Evolutionary conservation across 2,113 vertebrate species (phyloP).

Genomic region (Hippocampus guttulatus): DNA sequence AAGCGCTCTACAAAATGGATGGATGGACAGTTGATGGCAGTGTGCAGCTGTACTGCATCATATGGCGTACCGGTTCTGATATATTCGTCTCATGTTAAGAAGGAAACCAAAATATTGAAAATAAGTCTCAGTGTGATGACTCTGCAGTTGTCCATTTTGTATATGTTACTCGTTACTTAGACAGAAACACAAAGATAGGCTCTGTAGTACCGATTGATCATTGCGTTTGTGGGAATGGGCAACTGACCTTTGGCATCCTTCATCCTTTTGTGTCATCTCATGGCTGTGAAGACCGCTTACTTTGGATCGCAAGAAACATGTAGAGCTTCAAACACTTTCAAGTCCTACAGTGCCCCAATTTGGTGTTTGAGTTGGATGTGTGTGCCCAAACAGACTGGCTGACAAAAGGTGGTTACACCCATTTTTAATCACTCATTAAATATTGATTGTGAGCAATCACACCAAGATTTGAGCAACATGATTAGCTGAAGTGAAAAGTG

Average conservation of each 20-base stretch:
- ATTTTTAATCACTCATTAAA: constrained; percentile 34
- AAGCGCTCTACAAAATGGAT: not conserved
- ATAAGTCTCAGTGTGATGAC: not conserved
- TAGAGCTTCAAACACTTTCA: constrained; percentile 11
- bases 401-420: constrained; percentile 4
- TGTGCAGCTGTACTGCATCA: not conserved
- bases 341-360: constrained; percentile 22
- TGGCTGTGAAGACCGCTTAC: constrained; percentile 51
- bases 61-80: not conserved
- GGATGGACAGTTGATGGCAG: not conserved
- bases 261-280: constrained; percentile 65
- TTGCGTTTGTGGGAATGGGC: not conserved
- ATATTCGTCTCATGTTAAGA: not conserved
- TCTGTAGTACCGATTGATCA: constrained; percentile 19
- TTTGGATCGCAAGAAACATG: constrained; percentile 20
- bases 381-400: constrained; percentile 36
- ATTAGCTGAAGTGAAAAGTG: constrained; percentile 28
- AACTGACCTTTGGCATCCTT: constrained; percentile 51
- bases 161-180: not conserved
- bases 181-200: constrained; percentile 9
- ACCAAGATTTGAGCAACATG: constrained; percentile 27
- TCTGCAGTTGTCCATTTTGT: not conserved
- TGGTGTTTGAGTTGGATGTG: constrained; percentile 40
- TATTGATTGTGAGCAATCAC: constrained; percentile 32
- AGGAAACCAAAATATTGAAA: not conserved